These are phyloP conservation scores for Cyprinella venusta DNA, from an alignment of 2,797 vertebrate genomes.

Conservation along the genomic window DNA sequence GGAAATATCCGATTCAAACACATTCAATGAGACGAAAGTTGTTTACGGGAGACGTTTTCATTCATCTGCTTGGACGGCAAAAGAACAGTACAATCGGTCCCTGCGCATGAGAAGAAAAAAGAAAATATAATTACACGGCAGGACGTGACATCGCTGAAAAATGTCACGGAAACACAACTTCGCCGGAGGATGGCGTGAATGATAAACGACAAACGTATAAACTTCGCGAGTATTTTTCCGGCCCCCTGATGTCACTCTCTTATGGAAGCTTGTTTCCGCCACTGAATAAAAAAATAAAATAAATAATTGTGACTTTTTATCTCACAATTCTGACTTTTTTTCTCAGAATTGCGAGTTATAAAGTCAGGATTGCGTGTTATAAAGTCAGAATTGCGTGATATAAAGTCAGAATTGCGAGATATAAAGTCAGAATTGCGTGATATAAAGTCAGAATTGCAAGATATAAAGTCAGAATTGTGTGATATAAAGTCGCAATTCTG, in stretches of 20 bases:
- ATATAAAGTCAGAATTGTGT: too few species aligned
- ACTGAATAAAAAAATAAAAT: too few species aligned
- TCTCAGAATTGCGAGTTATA: too few species aligned
- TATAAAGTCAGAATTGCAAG: too few species aligned
- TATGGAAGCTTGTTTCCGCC: too few species aligned
- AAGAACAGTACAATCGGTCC: conserved; percentile 34
- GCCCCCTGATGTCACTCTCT: conserved; percentile 22
- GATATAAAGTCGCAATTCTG: too few species aligned
- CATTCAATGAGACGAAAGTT: conserved; percentile 8
- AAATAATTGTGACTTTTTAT: too few species aligned
- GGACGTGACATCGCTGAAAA: conserved; percentile 48
- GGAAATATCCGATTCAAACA: conserved; percentile 61
- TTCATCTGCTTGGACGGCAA: conserved; percentile 19
- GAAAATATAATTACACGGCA: conserved; percentile 42
- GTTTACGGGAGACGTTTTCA: conserved; percentile 20
- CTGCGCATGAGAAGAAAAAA: not conserved
- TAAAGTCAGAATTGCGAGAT: too few species aligned
- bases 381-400: too few species aligned
- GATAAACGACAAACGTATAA: conserved; percentile 53
- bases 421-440: too few species aligned
- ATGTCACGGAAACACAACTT: conserved; percentile 52
- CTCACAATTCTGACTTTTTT: too few species aligned
- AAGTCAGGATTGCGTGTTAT: too few species aligned
- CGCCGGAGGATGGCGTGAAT: conserved; percentile 39
- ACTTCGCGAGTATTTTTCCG: conserved; percentile 33